Evolutionary conservation across 2,113 vertebrate species (phyloP).

Genomic region (Heliornis fulica): DNA sequence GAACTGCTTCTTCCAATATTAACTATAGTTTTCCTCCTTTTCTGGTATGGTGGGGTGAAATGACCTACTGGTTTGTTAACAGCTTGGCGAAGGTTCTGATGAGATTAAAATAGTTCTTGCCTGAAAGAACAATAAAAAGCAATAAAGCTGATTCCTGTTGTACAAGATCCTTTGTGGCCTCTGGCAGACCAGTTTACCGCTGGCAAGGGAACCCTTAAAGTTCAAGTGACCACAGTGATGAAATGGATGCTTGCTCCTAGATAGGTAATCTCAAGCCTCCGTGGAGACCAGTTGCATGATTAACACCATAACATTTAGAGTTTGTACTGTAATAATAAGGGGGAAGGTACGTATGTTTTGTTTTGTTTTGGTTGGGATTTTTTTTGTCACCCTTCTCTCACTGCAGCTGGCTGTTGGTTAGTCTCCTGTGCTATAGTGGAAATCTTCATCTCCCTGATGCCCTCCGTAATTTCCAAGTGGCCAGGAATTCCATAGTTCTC

Average conservation of each 20-base stretch:
- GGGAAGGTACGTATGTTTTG: neutral
- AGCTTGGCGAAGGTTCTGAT: neutral
- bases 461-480: neutral
- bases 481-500: neutral
- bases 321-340: neutral
- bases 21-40: neutral
- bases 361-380: neutral
- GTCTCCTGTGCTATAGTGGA: neutral
- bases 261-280: neutral
- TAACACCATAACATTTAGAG: neutral
- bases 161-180: neutral
- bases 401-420: neutral
- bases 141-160: slow-evolving; percentile 18
- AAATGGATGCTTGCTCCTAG: neutral
- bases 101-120: neutral
- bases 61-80: neutral
- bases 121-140: slow-evolving; percentile 16
- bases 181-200: neutral
- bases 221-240: neutral
- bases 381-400: neutral
- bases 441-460: neutral
- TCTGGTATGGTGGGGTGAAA: neutral
- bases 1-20: neutral
- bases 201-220: neutral
- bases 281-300: neutral